Evolutionary conservation across 2,888 invertebrate species (phyloP).

Genomic region (Unio delphinus): DNA sequence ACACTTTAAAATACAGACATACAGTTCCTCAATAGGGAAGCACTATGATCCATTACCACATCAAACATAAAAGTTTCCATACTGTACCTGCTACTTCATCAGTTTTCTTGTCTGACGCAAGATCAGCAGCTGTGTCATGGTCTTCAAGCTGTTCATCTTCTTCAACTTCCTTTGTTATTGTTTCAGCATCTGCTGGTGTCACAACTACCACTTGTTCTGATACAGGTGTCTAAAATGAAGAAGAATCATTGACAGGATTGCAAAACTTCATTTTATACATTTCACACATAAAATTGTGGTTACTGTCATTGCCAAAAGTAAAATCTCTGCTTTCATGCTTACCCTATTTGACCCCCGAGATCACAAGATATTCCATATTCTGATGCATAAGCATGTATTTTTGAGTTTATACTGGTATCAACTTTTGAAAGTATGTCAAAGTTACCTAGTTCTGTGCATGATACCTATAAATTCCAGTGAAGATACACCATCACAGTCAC

Average conservation of each 20-base stretch:
- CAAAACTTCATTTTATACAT: too few species aligned
- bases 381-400: neutral
- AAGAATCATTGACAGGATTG: neutral
- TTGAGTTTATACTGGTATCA: neutral
- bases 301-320: too few species aligned
- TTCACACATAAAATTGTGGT: too few species aligned
- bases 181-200: conserved; percentile 26
- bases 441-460: too few species aligned
- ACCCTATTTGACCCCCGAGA: too few species aligned
- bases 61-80: too few species aligned
- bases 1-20: too few species aligned
- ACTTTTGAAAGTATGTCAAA: neutral
- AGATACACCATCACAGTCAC: too few species aligned
- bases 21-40: too few species aligned
- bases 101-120: conserved; percentile 59
- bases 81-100: conserved; percentile 58
- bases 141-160: conserved; percentile 20
- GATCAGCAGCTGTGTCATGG: conserved; percentile 42
- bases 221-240: conserved; percentile 40
- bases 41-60: too few species aligned
- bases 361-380: neutral
- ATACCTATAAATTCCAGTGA: too few species aligned
- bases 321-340: too few species aligned
- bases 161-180: conserved; percentile 16
- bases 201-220: conserved; percentile 52